Base-by-base conservation (phyloP, 2,797 vertebrate genomes). In the Chromis chromis region DNA sequence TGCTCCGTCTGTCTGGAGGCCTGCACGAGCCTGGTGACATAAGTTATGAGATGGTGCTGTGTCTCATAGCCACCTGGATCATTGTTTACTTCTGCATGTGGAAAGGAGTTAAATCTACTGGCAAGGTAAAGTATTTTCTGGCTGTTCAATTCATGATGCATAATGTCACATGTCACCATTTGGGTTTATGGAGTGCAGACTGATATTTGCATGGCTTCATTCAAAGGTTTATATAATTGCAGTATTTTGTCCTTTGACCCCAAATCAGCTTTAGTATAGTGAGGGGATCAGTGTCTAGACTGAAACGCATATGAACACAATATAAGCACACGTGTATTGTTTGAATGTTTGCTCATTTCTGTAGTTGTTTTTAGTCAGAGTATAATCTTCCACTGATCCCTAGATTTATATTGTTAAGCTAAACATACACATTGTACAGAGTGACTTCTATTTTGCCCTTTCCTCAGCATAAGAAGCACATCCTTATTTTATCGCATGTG, bases 81-180 rank as follows among this genome's bases (percentile, higher is more conserved):
- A 95, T 96, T 64, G 95, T 96, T 78, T 96, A 96, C 91, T 96
- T 96, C 92, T 96, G 95, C 89, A 95, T 96, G 83, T 96, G 95
- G 95, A 96, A 96, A 87, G 95, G 95, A 67, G 94, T 96, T 19
- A 96, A 96, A 87, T 96, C 95, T 19, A 95, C 95, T 65, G 95
- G 95, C 90, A 96, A 96, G 95, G 95, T 94, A 82, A 86, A 62
- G 78, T 27, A 7, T 78, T 76, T 70, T 74, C 55, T 80, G 46
- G 36, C 74, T 67, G 57, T 69, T 17, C 25, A 31, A 33, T 85
- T 62, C 28, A 36, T 61, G 25, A 72, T 62, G 64, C 25, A 59
- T n/a, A 36, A 69, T 65, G 53, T 81, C 66, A 71, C 53, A 60
- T 74, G 62, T 39, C 33, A 55, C 27, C 58, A 19, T 74, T 63